Conservation (phyloP, 2,888 invertebrate species). For the Thumatha senex region DNA sequence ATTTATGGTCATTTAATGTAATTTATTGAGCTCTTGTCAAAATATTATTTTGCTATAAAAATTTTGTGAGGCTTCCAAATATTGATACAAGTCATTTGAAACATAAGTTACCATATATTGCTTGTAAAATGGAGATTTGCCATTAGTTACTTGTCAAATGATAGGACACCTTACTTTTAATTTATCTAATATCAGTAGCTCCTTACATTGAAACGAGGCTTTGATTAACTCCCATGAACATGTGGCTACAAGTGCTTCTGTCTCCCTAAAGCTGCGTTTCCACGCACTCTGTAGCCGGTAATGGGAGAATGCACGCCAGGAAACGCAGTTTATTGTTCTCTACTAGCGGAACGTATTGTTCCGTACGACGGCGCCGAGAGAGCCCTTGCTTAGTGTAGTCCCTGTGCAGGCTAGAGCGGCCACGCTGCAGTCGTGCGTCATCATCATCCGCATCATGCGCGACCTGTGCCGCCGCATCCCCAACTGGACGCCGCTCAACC, state of each 20-base stretch:
- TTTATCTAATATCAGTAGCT: conserved; percentile 21
- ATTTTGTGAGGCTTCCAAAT: no score
- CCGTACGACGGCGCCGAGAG: conserved; percentile 11
- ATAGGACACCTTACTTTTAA: no score
- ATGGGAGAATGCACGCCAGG: conserved; percentile 50
- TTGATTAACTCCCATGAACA: conserved; percentile 68
- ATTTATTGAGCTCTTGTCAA: no score
- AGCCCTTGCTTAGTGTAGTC: conserved; percentile 2
- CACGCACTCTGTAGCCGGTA: conserved; percentile 63
- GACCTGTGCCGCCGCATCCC: conserved; percentile 97
- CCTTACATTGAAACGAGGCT: conserved; percentile 17
- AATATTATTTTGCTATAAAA: no score
- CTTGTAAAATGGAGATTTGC: no score
- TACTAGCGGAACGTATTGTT: conserved; percentile 54
- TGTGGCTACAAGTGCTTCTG: conserved; percentile 78
- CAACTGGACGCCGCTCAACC: conserved; percentile 96
- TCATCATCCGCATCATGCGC: conserved; percentile 97
- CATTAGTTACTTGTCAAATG: no score
- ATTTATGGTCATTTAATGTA: no score
- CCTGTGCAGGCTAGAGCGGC: conserved; percentile 95
- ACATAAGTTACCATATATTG: no score
- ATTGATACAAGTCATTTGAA: no score
- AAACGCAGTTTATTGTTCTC: conserved; percentile 68
- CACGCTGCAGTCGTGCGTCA: conserved; percentile 97
- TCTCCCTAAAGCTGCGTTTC: conserved; percentile 69